phyloP scores from a whole-genome alignment of 2,797 vertebrate genomes.

The Paguma larvata region DNA sequence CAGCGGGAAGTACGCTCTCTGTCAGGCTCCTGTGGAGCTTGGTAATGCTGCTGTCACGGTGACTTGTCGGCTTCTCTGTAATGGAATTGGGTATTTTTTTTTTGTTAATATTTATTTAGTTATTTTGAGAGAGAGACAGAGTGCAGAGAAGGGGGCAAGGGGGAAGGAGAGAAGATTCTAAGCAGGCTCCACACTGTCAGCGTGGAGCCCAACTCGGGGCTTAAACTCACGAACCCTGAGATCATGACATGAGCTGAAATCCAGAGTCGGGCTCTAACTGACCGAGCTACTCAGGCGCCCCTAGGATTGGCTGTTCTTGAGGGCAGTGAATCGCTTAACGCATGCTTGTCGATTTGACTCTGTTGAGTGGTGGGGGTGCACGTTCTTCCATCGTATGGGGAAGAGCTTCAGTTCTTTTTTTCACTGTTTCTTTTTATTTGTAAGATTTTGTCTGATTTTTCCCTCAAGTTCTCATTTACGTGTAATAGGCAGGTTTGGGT shows the following conservation, averaged over 20 bases:
- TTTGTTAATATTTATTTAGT: too few relatives aligned
- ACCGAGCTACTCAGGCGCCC: too few relatives aligned
- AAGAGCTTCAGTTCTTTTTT: conserved; percentile 7
- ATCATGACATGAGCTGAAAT: too few relatives aligned
- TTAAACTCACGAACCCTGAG: too few relatives aligned
- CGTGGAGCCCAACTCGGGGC: fast-evolving
- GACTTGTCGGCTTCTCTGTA: background rate
- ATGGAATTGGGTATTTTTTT: background rate
- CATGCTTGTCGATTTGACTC: background rate
- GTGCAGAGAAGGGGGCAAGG: too few relatives aligned
- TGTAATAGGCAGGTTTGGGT: background rate
- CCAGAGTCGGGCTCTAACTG: too few relatives aligned
- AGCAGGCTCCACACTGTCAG: too few relatives aligned
- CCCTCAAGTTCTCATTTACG: background rate
- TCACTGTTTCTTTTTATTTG: background rate
- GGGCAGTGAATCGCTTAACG: background rate
- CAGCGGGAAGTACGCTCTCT: background rate
- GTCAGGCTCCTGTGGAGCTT: background rate
- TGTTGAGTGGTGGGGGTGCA: background rate
- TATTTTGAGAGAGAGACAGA: too few relatives aligned
- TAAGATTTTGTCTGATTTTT: background rate
- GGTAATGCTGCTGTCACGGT: background rate
- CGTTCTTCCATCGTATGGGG: background rate
- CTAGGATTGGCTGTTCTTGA: background rate
- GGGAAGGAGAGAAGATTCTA: too few relatives aligned